Evolutionary conservation across 2,888 invertebrate species (phyloP).

Genomic region (Morpho deidamia): DNA sequence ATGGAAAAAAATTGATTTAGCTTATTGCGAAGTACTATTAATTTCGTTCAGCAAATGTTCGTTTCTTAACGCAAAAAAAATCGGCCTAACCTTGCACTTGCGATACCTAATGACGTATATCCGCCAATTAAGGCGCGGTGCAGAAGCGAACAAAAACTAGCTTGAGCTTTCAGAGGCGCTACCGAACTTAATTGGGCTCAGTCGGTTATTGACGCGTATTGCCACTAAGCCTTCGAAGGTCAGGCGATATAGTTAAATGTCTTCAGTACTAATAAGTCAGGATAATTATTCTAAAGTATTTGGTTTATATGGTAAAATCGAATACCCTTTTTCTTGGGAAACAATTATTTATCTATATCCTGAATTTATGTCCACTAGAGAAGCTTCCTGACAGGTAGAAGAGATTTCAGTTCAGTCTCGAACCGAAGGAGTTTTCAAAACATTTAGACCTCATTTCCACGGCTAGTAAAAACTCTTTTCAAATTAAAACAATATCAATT

Average conservation of each 20-base stretch:
- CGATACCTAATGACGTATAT: slow-evolving; percentile 63
- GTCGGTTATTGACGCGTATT: slow-evolving; percentile 57
- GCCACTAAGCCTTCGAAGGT: slow-evolving; percentile 54
- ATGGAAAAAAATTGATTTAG: neutral
- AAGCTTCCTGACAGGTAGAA: too few species aligned
- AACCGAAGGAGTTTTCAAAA: too few species aligned
- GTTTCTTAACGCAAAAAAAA: slow-evolving; percentile 23
- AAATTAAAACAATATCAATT: too few species aligned
- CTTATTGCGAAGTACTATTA: slow-evolving; percentile 1
- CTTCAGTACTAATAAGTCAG: neutral
- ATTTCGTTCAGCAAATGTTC: slow-evolving; percentile 9
- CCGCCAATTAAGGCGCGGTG: slow-evolving; percentile 63
- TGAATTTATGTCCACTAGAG: too few species aligned
- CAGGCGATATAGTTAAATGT: slow-evolving; percentile 23
- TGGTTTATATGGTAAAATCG: too few species aligned
- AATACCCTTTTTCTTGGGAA: too few species aligned
- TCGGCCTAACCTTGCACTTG: slow-evolving; percentile 35
- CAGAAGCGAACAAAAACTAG: slow-evolving; percentile 63
- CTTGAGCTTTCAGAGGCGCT: slow-evolving; percentile 62
- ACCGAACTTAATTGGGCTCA: slow-evolving; percentile 70
- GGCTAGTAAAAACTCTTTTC: too few species aligned
- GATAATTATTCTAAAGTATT: too few species aligned
- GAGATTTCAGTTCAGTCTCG: too few species aligned
- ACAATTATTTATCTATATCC: too few species aligned
- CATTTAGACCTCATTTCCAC: too few species aligned